Evolutionary conservation across 2,888 invertebrate species (phyloP).

Genomic region (Gastrophysa polygoni): DNA sequence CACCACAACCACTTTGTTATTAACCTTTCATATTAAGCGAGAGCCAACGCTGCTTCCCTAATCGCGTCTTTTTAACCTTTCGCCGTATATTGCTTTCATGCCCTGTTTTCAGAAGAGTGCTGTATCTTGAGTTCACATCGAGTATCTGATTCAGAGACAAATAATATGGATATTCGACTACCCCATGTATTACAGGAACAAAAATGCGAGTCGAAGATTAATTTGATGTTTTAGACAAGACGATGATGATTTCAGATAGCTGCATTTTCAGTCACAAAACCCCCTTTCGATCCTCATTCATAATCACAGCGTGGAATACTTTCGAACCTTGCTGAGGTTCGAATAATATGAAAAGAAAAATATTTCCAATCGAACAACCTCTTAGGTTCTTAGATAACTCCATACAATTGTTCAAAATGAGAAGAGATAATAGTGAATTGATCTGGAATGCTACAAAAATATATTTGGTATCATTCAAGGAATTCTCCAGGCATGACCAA

Average conservation of each 20-base stretch:
- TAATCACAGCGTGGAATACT: not conserved
- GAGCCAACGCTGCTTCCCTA: slow-evolving; percentile 44
- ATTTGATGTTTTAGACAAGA: not conserved
- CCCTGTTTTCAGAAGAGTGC: slow-evolving; percentile 22
- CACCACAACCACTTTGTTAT: slow-evolving; percentile 52
- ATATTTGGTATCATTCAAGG: no score
- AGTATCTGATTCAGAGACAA: no score
- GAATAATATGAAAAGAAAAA: no score
- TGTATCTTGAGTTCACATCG: slow-evolving; percentile 6
- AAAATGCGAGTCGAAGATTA: not conserved
- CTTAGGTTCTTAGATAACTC: no score
- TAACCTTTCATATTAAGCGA: slow-evolving; percentile 50
- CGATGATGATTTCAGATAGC: not conserved
- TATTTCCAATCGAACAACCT: no score
- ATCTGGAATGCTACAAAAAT: no score
- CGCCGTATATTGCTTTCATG: slow-evolving; percentile 33
- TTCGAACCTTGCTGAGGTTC: not conserved
- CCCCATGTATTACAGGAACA: not conserved
- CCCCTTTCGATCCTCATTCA: not conserved
- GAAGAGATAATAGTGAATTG: no score
- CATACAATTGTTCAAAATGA: no score
- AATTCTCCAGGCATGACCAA: no score
- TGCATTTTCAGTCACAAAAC: not conserved
- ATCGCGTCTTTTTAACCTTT: slow-evolving; percentile 49
- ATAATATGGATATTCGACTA: slow-evolving; percentile 12